phyloP scores from a whole-genome alignment of 2,888 invertebrate genomes.

The Tachina grossa region DNA sequence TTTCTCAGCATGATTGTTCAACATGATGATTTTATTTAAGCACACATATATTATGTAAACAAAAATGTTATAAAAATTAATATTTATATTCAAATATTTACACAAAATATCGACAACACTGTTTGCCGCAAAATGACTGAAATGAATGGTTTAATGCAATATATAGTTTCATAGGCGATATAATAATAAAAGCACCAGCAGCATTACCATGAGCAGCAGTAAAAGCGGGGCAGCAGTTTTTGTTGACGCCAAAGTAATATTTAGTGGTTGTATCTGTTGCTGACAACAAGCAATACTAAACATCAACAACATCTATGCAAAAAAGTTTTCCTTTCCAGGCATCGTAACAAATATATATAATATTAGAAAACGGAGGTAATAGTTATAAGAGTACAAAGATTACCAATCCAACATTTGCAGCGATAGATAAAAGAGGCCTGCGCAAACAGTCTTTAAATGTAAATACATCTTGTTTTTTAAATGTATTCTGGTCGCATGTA shows the following conservation, averaged over 20 bases:
- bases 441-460: too few species aligned
- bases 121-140: background rate
- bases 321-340: constrained; percentile 21
- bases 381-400: constrained; percentile 26
- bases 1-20: too few species aligned
- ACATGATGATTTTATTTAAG: too few species aligned
- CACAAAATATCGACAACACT: background rate
- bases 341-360: background rate
- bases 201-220: constrained; percentile 2
- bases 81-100: too few species aligned
- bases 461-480: too few species aligned
- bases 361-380: constrained; percentile 16
- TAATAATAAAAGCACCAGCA: constrained; percentile 5
- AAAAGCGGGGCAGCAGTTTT: background rate
- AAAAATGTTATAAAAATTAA: too few species aligned
- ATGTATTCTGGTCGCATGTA: too few species aligned
- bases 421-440: constrained; percentile 2
- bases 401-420: background rate
- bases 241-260: background rate
- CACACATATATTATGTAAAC: too few species aligned
- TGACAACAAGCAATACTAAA: background rate
- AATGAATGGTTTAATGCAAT: constrained; percentile 16
- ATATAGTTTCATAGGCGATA: background rate
- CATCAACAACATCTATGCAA: constrained; percentile 8
- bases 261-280: constrained; percentile 24